Base-by-base conservation (phyloP, 2,888 invertebrate species). In the Caenorhabditis sp. region DNA sequence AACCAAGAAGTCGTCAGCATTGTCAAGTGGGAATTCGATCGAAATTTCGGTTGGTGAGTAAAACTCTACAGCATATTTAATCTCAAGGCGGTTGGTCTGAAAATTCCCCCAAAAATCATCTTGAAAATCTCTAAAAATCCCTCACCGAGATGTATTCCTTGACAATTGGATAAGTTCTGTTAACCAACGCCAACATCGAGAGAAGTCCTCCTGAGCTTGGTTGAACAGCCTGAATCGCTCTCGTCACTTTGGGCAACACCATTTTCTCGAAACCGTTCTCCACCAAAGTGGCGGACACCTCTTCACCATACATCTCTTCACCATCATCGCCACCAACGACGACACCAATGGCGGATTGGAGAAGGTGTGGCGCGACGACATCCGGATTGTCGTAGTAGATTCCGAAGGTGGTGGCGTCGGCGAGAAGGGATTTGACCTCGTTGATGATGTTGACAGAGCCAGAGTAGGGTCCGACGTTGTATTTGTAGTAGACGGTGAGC, bases 361-460 rank as follows among this genome's bases (percentile, higher is more conserved):
- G 74, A 38, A 80, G 67, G 53, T 80, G 76, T 10, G 67, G 53
- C 10, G 66, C 64, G 8, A 71, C 72, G 21, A 61, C 64, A 38
- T 73, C 74, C 36, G 81, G 80, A 56, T 84, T 72, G 59, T 84
- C 84, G 66, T 84, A 84, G 70, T 77, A 84, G 62, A 84, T 80
- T 26, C 81, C 83, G 50, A 84, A 77, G 25, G 70, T 67, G 1
- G 73, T 79, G 23, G 74, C 63, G 17, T 62, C 64, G 50, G 53
- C 54, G 0, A 84, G 61, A 20, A 77, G 21, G 14, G 63, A 49
- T 56, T 69, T 68, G 5, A 76, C 74, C 58, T 84, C 81, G 0
- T 64, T 72, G 38, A 80, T 59, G n/a, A 74, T 25, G 5, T 63
- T 25, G 10, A 58, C 56, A 8, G 65, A 75, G 10, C 67, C 75